Percentiles rank a stretch among this genome's conserved stretches.
phyloP scores from a whole-genome alignment of 2,113 vertebrate genomes.

The Proteles cristata region DNA sequence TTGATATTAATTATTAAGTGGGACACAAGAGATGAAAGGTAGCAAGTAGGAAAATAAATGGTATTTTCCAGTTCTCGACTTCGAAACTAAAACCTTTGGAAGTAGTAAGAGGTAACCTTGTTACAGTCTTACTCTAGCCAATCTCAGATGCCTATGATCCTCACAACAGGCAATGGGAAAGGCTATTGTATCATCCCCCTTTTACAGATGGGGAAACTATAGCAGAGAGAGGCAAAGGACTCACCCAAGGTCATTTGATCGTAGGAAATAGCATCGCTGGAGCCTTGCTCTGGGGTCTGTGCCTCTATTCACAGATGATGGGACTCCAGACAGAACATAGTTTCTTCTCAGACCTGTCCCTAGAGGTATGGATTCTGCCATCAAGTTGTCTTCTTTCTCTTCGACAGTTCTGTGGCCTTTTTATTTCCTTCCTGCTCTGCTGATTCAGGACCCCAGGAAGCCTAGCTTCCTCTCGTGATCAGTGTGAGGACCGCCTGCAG shows the following conservation, averaged over 20 bases:
- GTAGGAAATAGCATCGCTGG: neutral
- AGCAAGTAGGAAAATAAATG: slow-evolving; percentile 11
- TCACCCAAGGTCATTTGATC: neutral
- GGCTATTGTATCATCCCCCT: neutral
- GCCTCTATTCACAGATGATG: neutral
- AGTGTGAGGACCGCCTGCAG: neutral
- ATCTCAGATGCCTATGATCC: neutral
- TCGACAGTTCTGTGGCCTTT: neutral
- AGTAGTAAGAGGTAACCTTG: neutral
- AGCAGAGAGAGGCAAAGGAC: neutral
- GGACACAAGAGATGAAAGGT: neutral
- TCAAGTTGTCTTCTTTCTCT: neutral
- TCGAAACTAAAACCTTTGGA: neutral
- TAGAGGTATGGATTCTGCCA: neutral
- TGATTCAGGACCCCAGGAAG: slow-evolving; percentile 70
- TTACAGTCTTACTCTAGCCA: neutral
- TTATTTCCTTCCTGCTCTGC: slow-evolving; percentile 69
- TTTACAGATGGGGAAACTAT: neutral
- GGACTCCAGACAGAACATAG: neutral
- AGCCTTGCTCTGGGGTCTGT: too few relatives aligned
- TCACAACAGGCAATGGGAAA: neutral
- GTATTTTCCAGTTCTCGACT: neutral
- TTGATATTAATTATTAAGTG: neutral
- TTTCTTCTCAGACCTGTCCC: neutral
- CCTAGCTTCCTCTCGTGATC: slow-evolving; percentile 59